phyloP scores from a whole-genome alignment of 2,888 invertebrate genomes.

The Torymus auratus region DNA sequence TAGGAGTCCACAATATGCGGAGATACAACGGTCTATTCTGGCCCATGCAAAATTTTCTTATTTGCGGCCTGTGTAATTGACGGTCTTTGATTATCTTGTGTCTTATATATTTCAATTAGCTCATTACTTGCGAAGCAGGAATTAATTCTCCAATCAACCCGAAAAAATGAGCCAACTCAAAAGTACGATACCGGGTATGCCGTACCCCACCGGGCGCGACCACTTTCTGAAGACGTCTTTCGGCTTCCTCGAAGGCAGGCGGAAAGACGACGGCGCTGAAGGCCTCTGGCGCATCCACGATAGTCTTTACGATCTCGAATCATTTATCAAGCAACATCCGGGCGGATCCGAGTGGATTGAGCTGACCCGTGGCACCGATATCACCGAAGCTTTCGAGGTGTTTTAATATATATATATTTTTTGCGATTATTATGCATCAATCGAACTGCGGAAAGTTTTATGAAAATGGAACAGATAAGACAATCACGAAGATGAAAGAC shows the following conservation, averaged over 20 bases:
- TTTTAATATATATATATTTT: not conserved
- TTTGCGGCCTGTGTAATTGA: too few relatives aligned
- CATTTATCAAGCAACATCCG: constrained; percentile 89
- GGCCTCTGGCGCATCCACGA: constrained; percentile 88
- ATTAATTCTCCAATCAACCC: not conserved
- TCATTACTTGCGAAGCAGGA: too few relatives aligned
- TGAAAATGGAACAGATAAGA: too few relatives aligned
- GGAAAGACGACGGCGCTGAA: constrained; percentile 84
- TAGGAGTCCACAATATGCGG: too few relatives aligned
- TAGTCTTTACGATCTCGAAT: constrained; percentile 89
- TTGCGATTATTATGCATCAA: too few relatives aligned
- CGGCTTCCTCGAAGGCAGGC: constrained; percentile 83
- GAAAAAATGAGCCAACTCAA: constrained; percentile 61
- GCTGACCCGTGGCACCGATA: constrained; percentile 86
- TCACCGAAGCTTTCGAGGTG: constrained; percentile 87
- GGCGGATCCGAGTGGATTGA: constrained; percentile 88
- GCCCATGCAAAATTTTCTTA: too few relatives aligned
- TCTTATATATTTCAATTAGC: too few relatives aligned
- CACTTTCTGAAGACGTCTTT: constrained; percentile 76
- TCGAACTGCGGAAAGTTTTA: too few relatives aligned
- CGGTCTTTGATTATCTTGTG: too few relatives aligned
- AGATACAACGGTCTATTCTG: too few relatives aligned
- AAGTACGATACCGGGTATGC: constrained; percentile 79
- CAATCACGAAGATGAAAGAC: too few relatives aligned
- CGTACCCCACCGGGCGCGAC: constrained; percentile 75